Evolutionary conservation across 2,113 vertebrate genomes (phyloP), one percentile per base, ranked within the genome.

Genomic region (Silurus meridionalis): DNA sequence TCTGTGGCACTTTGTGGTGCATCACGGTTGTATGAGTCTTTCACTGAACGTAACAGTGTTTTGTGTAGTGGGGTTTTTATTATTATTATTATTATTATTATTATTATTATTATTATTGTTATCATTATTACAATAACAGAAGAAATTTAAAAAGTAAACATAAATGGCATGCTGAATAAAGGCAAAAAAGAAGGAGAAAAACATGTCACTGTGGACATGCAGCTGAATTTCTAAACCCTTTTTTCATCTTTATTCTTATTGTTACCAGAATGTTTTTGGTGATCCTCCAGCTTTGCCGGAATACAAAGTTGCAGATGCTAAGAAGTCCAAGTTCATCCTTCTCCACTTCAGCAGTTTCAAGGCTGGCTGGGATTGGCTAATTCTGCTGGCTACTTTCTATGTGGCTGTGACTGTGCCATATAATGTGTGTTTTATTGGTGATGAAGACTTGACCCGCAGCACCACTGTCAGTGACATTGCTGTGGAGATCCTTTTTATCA

Each of bases 331-430:
- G 90, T 99, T 98, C 94, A 98, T 99, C 93, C 91, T 99, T 89
- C 95, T 99, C 87, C 98, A 99, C 96, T 99, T 97, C 95, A 99
- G 98, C 95, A 97, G 96, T 87, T 97, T 98, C 89, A 99, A 99
- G 95, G 97, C 98, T 17, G 97, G 97, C 86, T 99, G 98, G 98
- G 98, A 99, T 92, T 99, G 97, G 98, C 94, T 99, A 88, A 99
- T 99, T 91, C 93, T 99, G 82, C 91, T 99, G 80, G 98, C 98
- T 75, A 99, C 97, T 58, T 99, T 99, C 94, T 99, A 99, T 93
- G 98, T 99, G 71, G 98, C 98, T 25, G 96, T 99, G 92, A 99
- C 98, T 14, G 98, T 99, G 91, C 98, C 98, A 87, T 99, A 99
- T 93, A 99, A 99, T 9, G 98, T 99, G 80, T 99, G 97, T 88